phyloP scores from a whole-genome alignment of 2,113 vertebrate genomes.

The Brienomyrus brachyistius region DNA sequence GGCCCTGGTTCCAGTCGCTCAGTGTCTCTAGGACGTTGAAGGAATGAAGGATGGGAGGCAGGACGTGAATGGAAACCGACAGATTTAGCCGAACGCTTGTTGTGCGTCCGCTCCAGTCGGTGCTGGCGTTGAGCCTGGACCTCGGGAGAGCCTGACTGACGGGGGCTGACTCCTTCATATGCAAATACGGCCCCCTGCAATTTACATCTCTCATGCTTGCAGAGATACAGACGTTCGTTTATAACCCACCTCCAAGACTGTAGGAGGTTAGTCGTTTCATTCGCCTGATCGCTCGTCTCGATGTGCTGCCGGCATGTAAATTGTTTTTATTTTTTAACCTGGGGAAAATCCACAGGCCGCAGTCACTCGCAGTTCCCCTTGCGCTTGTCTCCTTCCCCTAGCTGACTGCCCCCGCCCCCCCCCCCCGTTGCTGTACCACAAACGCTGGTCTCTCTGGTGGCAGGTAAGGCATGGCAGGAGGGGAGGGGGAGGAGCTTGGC shows the following conservation, averaged over 20 bases:
- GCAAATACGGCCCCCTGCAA: slow-evolving; percentile 5
- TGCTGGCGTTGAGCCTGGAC: background rate
- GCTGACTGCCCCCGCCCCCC: background rate
- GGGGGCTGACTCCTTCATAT: slow-evolving; percentile 13
- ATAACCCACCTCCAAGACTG: background rate
- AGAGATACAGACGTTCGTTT: background rate
- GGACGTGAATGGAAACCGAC: background rate
- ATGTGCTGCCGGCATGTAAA: background rate
- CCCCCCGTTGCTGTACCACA: background rate
- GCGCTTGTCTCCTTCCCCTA: background rate
- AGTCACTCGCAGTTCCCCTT: background rate
- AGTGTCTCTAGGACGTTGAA: background rate
- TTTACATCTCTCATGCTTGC: slow-evolving; percentile 14
- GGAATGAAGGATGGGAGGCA: background rate
- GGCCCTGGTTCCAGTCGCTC: background rate
- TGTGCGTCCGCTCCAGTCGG: background rate
- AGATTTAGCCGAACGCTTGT: background rate
- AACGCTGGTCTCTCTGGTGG: slow-evolving; percentile 19
- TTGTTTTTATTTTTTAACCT: background rate
- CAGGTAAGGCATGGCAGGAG: slow-evolving; percentile 35
- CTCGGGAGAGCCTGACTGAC: background rate
- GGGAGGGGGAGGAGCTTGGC: slow-evolving; percentile 45
- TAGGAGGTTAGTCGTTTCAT: background rate
- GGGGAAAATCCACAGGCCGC: background rate
- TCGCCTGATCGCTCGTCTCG: background rate